phyloP scores from a whole-genome alignment of 2,888 invertebrate genomes.

The Lepas anatifera region DNA sequence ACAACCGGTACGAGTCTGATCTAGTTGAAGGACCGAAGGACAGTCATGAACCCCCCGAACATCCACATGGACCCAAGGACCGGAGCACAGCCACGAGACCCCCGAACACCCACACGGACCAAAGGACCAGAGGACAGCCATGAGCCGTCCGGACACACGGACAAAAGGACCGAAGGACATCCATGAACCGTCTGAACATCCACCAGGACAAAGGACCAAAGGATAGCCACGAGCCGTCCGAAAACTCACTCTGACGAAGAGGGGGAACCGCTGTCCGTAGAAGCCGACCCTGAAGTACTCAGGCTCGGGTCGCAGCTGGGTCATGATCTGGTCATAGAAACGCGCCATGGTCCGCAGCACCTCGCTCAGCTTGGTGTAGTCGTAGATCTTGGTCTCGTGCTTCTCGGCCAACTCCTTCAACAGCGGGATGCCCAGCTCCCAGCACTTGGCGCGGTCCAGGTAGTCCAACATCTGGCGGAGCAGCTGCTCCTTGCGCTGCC shows the following conservation, averaged over 20 bases:
- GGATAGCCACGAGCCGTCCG: too few species aligned
- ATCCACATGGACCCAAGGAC: too few species aligned
- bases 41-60: too few species aligned
- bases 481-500: constrained; percentile 76
- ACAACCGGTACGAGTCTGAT: too few species aligned
- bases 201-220: too few species aligned
- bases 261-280: constrained; percentile 81
- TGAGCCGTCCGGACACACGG: too few species aligned
- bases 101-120: too few species aligned
- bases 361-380: constrained; percentile 75
- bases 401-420: constrained; percentile 77
- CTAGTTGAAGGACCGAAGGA: too few species aligned
- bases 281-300: constrained; percentile 93
- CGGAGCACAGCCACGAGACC: too few species aligned
- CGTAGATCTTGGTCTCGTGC: constrained; percentile 74
- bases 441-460: constrained; percentile 87
- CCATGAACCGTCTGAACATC: too few species aligned
- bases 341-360: constrained; percentile 74
- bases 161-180: too few species aligned
- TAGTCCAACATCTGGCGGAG: constrained; percentile 61
- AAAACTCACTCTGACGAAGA: constrained; percentile 85
- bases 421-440: constrained; percentile 90
- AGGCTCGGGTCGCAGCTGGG: constrained; percentile 75
- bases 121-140: too few species aligned
- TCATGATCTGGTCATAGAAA: constrained; percentile 82